phyloP scores from a whole-genome alignment of 1,140 invertebrate species.

The Lepidotrigona ventralis region DNA sequence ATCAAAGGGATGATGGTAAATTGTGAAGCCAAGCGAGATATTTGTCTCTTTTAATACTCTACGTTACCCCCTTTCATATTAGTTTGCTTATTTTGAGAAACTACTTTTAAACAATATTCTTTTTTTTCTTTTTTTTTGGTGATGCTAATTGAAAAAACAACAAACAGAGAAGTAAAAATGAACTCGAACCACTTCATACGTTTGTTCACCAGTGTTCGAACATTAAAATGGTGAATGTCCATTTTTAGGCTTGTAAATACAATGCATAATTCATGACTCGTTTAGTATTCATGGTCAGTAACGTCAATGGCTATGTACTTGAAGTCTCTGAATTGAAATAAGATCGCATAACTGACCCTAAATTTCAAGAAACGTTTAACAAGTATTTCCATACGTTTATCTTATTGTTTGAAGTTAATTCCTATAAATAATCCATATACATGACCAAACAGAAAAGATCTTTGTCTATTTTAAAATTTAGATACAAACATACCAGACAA shows the following conservation, averaged over 20 bases:
- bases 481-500: not conserved
- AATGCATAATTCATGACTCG: constrained; percentile 23
- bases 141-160: not conserved
- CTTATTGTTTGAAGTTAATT: not conserved
- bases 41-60: not conserved
- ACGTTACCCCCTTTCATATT: not conserved
- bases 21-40: not conserved
- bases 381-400: not conserved
- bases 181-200: not conserved
- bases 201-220: not conserved
- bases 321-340: not conserved
- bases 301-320: not conserved
- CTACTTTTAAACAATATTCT: not conserved
- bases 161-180: not conserved
- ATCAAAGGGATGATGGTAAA: not conserved
- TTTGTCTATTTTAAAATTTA: not conserved
- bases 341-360: not conserved
- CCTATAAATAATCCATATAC: not conserved
- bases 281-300: constrained; percentile 10
- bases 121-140: not conserved
- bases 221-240: not conserved
- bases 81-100: not conserved
- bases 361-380: not conserved
- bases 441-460: not conserved
- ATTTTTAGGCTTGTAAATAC: not conserved